A percentile compares a stretch with the other conserved stretches of the same genome.
Conservation (phyloP, 2,797 vertebrate genomes). For the Cynopterus sphinx region DNA sequence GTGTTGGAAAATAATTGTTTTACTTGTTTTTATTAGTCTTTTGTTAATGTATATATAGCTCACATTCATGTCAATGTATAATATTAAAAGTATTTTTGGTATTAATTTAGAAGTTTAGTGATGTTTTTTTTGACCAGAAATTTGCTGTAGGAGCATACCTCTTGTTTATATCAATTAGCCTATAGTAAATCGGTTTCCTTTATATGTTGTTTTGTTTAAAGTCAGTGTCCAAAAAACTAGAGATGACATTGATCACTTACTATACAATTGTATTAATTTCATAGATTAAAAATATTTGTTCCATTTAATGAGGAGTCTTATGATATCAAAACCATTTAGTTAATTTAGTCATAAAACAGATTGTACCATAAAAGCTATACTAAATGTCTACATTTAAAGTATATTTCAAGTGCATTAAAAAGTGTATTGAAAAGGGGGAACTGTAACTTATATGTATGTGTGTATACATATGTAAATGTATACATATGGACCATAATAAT, state of each 20-base stretch:
- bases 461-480: not conserved
- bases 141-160: not conserved
- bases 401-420: not conserved
- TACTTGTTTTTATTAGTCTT: not conserved
- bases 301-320: not conserved
- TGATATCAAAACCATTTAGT: not conserved
- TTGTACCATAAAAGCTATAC: not conserved
- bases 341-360: slow-evolving; percentile 34
- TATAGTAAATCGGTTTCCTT: not conserved
- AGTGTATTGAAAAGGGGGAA: not conserved
- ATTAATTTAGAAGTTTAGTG: not conserved
- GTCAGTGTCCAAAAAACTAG: not conserved
- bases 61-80: not conserved
- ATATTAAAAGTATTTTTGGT: not conserved
- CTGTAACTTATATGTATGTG: not conserved
- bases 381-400: not conserved
- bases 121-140: not conserved
- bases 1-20: not conserved
- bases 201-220: not conserved
- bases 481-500: not conserved
- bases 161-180: not conserved
- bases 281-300: not conserved
- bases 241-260: not conserved
- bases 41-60: not conserved
- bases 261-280: slow-evolving; percentile 3